phyloP scores from a whole-genome alignment of 2,113 vertebrate species.

The Sturnira hondurensis region DNA sequence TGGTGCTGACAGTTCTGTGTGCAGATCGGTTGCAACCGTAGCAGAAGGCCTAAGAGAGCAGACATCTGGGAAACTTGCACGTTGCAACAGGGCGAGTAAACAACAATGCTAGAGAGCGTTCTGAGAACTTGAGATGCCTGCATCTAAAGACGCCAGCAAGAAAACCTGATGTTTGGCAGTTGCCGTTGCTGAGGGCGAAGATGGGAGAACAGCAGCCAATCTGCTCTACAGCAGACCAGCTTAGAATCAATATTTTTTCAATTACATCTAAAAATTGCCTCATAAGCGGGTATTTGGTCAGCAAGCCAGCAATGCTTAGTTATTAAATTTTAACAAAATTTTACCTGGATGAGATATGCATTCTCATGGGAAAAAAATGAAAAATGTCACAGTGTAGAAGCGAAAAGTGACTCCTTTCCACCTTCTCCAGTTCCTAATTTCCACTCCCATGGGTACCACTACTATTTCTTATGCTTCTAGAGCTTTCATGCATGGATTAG shows the following conservation, averaged over 20 bases:
- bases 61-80: not conserved
- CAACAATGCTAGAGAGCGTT: not conserved
- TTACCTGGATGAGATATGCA: not conserved
- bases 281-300: not conserved
- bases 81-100: not conserved
- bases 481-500: not conserved
- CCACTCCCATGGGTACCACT: not conserved
- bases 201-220: not conserved
- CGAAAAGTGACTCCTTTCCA: not conserved
- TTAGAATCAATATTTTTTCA: not conserved
- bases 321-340: conserved; percentile 24
- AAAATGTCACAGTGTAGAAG: not conserved
- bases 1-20: not conserved
- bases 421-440: not conserved
- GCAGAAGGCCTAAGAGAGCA: not conserved
- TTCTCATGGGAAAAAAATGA: not conserved
- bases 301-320: not conserved
- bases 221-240: not conserved
- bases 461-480: not conserved
- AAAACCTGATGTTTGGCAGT: not conserved
- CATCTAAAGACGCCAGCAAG: not conserved
- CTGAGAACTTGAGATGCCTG: not conserved
- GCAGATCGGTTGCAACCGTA: not conserved
- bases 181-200: not conserved
- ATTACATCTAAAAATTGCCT: not conserved